Conservation (phyloP, 2,113 vertebrate genomes). For the Ageneiosus marmoratus region DNA sequence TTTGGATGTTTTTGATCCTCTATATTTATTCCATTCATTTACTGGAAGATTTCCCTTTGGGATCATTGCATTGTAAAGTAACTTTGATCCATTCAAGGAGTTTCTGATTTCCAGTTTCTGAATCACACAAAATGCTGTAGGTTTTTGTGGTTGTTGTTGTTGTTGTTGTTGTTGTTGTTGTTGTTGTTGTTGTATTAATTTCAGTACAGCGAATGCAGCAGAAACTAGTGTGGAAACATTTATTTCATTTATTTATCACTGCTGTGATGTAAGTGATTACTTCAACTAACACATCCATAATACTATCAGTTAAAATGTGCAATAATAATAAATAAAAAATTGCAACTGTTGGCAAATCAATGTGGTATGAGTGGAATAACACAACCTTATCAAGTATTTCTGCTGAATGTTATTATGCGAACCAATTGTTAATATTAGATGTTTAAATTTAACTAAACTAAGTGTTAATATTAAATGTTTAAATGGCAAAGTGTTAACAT, state of each 20-base stretch:
- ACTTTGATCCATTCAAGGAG: background rate
- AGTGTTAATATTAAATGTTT: background rate
- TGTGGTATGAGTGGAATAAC: too few species aligned
- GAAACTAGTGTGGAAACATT: background rate
- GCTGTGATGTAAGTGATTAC: background rate
- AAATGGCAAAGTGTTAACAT: background rate
- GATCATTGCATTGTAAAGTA: conserved; percentile 23
- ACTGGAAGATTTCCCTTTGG: conserved; percentile 28
- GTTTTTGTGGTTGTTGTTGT: background rate
- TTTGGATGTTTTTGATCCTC: conserved; percentile 36
- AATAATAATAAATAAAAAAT: background rate
- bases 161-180: background rate
- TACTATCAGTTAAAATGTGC: background rate
- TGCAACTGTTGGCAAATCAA: background rate
- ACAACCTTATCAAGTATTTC: too few species aligned
- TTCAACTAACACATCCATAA: background rate
- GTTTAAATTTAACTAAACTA: background rate
- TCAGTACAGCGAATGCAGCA: background rate
- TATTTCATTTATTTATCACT: background rate
- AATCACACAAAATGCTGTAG: background rate
- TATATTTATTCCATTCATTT: conserved; percentile 32
- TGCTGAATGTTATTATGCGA: background rate
- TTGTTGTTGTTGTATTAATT: background rate
- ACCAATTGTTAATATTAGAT: background rate
- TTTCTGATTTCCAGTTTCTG: background rate